Percentiles rank a stretch among this genome's conserved stretches.
Evolutionary conservation across 2,113 vertebrate species (phyloP).

Genomic region (Silurus meridionalis): DNA sequence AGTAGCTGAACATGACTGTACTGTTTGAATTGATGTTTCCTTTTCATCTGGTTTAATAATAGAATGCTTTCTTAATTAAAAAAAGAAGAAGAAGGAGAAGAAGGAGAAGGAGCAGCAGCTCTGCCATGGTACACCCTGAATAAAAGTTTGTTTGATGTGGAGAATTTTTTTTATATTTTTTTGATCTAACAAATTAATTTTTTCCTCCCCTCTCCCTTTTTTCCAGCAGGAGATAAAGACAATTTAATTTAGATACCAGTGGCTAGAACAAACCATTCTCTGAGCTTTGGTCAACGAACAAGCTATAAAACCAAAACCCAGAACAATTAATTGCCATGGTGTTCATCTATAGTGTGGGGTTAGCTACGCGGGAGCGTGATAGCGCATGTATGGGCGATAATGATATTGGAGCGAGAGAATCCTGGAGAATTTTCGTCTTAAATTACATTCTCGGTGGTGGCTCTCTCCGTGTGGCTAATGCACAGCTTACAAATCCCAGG

Average conservation of each 20-base stretch:
- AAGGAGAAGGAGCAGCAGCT: slow-evolving; percentile 58
- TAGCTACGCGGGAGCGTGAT: slow-evolving; percentile 51
- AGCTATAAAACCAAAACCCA: slow-evolving; percentile 60
- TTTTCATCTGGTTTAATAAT: slow-evolving; percentile 84
- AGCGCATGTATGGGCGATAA: slow-evolving; percentile 55
- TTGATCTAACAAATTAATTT: slow-evolving; percentile 84
- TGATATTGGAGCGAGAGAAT: slow-evolving; percentile 48
- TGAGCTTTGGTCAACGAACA: slow-evolving; percentile 62
- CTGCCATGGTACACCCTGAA: slow-evolving; percentile 73
- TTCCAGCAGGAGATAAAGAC: slow-evolving; percentile 76
- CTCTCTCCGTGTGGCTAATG: slow-evolving; percentile 50
- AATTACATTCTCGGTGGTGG: slow-evolving; percentile 60
- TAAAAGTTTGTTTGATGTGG: slow-evolving; percentile 82
- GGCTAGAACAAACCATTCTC: slow-evolving; percentile 64
- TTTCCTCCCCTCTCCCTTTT: slow-evolving; percentile 62
- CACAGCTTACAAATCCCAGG: slow-evolving; percentile 54
- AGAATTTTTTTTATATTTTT: slow-evolving; percentile 80
- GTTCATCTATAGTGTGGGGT: slow-evolving; percentile 54
- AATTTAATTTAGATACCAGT: slow-evolving; percentile 82
- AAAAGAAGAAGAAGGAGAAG: slow-evolving; percentile 67
- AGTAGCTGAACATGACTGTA: slow-evolving; percentile 79
- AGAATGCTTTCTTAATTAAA: slow-evolving; percentile 83
- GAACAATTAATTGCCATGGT: slow-evolving; percentile 63
- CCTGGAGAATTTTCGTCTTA: slow-evolving; percentile 48
- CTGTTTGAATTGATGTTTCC: slow-evolving; percentile 83